Evolutionary conservation across 2,888 invertebrate genomes (phyloP).

Genomic region (Griposia aprilina): DNA sequence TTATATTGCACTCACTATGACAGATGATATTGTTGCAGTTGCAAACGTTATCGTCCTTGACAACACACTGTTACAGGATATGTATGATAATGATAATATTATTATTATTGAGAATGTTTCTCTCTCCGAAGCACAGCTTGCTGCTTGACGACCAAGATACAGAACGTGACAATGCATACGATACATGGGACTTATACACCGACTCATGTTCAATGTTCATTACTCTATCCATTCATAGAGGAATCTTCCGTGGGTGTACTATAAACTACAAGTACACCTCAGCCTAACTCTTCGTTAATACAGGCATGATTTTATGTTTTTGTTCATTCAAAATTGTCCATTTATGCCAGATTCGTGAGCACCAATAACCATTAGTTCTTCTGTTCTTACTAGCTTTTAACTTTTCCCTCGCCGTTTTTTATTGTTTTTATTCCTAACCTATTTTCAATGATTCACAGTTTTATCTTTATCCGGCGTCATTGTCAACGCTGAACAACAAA

Average conservation of each 20-base stretch:
- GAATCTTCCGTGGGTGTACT: not conserved
- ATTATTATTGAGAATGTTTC: conserved; percentile 3
- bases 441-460: conserved; percentile 17
- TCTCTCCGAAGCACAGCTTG: not conserved
- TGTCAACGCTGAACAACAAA: conserved; percentile 32
- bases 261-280: not conserved
- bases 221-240: not conserved
- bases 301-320: not conserved
- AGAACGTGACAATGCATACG: conserved; percentile 41
- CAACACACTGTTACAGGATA: conserved; percentile 36
- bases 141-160: not conserved
- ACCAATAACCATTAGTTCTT: not conserved
- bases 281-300: not conserved
- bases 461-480: conserved; percentile 7
- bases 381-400: not conserved
- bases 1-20: conserved; percentile 20
- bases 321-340: not conserved
- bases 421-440: not conserved
- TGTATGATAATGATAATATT: not conserved
- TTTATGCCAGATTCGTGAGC: not conserved
- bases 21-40: conserved; percentile 9
- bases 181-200: conserved; percentile 8
- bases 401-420: not conserved
- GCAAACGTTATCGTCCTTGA: conserved; percentile 31
- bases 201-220: conserved; percentile 37